Evolutionary conservation across 1,140 invertebrate species (phyloP).

Genomic region (Polypedilum pembai): DNA sequence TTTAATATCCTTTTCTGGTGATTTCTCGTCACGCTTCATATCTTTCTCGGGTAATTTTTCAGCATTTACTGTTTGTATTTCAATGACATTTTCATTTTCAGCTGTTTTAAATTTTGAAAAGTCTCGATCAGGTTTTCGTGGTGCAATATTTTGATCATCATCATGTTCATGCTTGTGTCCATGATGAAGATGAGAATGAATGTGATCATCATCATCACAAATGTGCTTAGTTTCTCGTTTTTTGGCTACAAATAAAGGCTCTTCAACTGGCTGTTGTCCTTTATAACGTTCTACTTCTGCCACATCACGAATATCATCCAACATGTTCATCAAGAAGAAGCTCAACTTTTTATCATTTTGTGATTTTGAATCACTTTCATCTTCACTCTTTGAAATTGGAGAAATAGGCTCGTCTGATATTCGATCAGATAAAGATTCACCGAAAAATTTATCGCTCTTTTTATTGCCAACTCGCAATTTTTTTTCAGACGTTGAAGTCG

Average conservation of each 20-base stretch:
- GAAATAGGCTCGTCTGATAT: background rate
- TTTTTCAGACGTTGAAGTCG: background rate
- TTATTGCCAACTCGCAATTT: constrained; percentile 18
- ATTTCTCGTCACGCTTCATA: too few relatives aligned
- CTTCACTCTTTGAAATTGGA: background rate
- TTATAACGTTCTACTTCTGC: background rate
- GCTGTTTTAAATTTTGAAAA: background rate
- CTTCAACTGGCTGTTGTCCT: background rate
- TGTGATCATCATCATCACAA: background rate
- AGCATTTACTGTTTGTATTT: background rate
- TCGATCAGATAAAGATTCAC: background rate
- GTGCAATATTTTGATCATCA: background rate
- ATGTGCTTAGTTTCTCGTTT: background rate
- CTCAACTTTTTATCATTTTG: background rate
- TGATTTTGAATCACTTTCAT: background rate
- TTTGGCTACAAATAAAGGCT: background rate
- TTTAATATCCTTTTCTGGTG: background rate
- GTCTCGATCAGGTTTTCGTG: background rate
- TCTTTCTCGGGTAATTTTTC: background rate
- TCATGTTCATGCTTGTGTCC: background rate
- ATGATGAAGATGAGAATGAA: background rate
- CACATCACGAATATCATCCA: background rate
- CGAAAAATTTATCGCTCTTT: constrained; percentile 21
- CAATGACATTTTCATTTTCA: background rate
- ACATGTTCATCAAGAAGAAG: background rate